phyloP scores from a whole-genome alignment of 2,797 vertebrate genomes.

The Manis pentadactyla region DNA sequence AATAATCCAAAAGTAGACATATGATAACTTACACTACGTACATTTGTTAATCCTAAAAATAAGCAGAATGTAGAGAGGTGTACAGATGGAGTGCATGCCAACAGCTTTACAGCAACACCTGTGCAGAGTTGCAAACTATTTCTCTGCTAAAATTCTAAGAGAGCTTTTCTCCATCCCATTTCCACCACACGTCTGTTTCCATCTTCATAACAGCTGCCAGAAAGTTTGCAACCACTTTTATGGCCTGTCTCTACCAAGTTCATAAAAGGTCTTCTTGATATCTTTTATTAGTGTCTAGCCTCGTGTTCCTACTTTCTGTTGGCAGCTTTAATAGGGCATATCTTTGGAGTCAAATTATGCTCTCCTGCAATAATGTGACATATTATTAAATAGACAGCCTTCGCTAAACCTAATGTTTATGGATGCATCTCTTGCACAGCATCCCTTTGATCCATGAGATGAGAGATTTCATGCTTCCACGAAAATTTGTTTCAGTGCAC shows the following conservation, averaged over 20 bases:
- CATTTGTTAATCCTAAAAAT: slow-evolving; percentile 4
- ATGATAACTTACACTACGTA: background rate
- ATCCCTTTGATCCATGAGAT: background rate
- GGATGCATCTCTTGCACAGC: background rate
- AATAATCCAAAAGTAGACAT: slow-evolving; percentile 39
- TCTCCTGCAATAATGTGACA: background rate
- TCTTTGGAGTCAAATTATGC: slow-evolving; percentile 19
- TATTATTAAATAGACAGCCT: slow-evolving; percentile 13
- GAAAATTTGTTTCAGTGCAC: slow-evolving; percentile 51
- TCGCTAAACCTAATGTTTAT: slow-evolving; percentile 23
- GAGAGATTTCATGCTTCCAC: slow-evolving; percentile 30
- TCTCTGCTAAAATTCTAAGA: slow-evolving; percentile 46
- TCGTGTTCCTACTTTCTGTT: background rate
- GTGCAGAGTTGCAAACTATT: background rate
- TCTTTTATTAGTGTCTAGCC: background rate
- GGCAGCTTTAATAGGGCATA: background rate
- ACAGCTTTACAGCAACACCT: background rate
- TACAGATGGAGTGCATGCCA: background rate
- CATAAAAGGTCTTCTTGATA: slow-evolving; percentile 20
- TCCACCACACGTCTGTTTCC: background rate
- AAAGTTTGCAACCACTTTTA: slow-evolving; percentile 32
- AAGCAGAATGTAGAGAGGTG: background rate
- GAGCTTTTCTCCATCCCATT: slow-evolving; percentile 38
- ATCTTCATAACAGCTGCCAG: background rate
- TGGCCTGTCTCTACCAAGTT: background rate